Conservation (phyloP, 2,797 vertebrate species). For the Myotis findleyi region DNA sequence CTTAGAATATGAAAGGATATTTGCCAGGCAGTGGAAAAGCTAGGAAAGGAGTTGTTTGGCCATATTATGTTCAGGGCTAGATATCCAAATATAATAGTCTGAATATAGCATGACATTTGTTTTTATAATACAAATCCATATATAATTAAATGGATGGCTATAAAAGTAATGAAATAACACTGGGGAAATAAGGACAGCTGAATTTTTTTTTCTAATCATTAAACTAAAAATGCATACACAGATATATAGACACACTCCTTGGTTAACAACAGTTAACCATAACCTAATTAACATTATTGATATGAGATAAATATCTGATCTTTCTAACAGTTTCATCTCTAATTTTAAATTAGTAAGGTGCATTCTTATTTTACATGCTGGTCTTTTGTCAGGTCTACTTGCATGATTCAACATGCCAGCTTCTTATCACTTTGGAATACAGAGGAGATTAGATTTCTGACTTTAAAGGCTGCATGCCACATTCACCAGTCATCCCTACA, state of each 20-base stretch:
- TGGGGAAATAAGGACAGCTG: background rate
- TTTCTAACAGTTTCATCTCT: constrained; percentile 35
- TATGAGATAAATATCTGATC: background rate
- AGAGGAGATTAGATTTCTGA: constrained; percentile 42
- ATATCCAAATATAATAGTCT: background rate
- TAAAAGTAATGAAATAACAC: background rate
- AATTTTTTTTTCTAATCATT: constrained; percentile 31
- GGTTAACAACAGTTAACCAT: background rate
- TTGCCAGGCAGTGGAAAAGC: background rate
- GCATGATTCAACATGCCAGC: constrained; percentile 11
- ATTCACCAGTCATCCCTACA: background rate
- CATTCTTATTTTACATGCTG: constrained; percentile 13
- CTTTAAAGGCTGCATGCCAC: background rate
- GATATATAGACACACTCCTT: background rate
- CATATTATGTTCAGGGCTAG: background rate
- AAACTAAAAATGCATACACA: constrained; percentile 18
- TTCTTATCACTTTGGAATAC: background rate
- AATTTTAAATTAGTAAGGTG: constrained; percentile 34
- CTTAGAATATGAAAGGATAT: background rate
- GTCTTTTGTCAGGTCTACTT: constrained; percentile 19
- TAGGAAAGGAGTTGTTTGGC: background rate
- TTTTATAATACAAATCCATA: background rate
- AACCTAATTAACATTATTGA: background rate
- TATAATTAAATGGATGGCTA: background rate
- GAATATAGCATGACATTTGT: background rate